A percentile compares a stretch with the other conserved stretches of the same genome.
Conservation (phyloP, 2,888 invertebrate species). For the Crossocerus cetratus region DNA sequence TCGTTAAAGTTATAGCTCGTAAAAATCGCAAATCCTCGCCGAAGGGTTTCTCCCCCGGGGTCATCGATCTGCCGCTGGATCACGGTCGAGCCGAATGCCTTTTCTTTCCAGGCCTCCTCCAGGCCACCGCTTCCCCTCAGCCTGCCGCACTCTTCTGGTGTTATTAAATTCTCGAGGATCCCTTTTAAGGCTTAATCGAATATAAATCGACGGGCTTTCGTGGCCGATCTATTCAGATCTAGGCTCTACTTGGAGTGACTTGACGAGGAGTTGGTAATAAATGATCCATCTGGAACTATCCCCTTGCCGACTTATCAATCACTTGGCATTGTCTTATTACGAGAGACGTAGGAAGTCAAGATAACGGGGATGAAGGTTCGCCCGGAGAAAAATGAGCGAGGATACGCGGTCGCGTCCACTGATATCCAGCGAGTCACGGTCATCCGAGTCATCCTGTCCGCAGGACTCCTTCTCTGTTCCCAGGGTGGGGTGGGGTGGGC, state of each 20-base stretch:
- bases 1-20: conserved; percentile 64
- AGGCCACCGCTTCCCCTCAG: background rate
- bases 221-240: no score
- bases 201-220: no score
- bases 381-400: background rate
- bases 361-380: background rate
- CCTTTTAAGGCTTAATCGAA: no score
- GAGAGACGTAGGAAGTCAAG: background rate
- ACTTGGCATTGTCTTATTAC: background rate
- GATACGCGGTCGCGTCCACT: background rate
- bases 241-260: background rate
- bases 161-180: no score
- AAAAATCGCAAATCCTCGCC: conserved; percentile 59
- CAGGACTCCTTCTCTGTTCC: conserved; percentile 24
- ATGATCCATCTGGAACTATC: background rate
- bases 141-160: no score
- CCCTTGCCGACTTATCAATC: background rate
- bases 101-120: conserved; percentile 10
- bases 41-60: conserved; percentile 39
- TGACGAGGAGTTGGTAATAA: background rate
- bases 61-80: conserved; percentile 43
- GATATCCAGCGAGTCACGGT: background rate
- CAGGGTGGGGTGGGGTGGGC: background rate
- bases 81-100: conserved; percentile 22
- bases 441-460: background rate